These are phyloP conservation scores for Xestia xanthographa DNA, from an alignment of 2,888 invertebrate genomes.

Conservation along the genomic window DNA sequence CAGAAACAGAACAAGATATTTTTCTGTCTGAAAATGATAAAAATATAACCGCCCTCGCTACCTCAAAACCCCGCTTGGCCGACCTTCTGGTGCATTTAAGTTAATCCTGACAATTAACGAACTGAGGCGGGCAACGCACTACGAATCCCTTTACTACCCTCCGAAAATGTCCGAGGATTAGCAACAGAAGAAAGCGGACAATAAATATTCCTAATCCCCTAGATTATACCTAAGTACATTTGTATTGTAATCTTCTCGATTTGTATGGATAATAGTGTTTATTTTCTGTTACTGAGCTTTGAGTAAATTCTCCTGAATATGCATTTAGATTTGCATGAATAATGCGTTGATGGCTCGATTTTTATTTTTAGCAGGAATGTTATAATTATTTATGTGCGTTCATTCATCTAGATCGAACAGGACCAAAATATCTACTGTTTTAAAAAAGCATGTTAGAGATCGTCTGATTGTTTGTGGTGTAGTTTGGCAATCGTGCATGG, in stretches of 20 bases:
- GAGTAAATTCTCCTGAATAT: conserved; percentile 43
- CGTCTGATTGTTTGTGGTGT: background rate
- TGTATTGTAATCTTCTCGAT: conserved; percentile 65
- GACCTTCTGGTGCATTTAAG: conserved; percentile 67
- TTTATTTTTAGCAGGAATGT: conserved; percentile 11
- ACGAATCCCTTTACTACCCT: conserved; percentile 73
- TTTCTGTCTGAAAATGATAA: conserved; percentile 1
- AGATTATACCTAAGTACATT: conserved; percentile 72
- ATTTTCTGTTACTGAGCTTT: conserved; percentile 54
- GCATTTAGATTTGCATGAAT: conserved; percentile 40
- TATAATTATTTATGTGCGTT: conserved; percentile 13
- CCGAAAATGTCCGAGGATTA: conserved; percentile 74
- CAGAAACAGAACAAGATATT: background rate
- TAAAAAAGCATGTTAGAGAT: background rate
- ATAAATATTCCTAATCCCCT: conserved; percentile 79
- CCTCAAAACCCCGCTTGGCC: conserved; percentile 43
- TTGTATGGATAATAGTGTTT: conserved; percentile 63
- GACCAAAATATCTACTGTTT: background rate
- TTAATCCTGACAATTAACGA: conserved; percentile 72
- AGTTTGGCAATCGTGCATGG: background rate
- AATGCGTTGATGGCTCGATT: conserved; percentile 22
- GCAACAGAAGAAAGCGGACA: conserved; percentile 73
- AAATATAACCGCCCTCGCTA: conserved; percentile 4
- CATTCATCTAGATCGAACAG: conserved; percentile 13
- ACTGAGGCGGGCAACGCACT: conserved; percentile 73